Conservation (phyloP, 2,113 vertebrate species). For the Leiothrix lutea region DNA sequence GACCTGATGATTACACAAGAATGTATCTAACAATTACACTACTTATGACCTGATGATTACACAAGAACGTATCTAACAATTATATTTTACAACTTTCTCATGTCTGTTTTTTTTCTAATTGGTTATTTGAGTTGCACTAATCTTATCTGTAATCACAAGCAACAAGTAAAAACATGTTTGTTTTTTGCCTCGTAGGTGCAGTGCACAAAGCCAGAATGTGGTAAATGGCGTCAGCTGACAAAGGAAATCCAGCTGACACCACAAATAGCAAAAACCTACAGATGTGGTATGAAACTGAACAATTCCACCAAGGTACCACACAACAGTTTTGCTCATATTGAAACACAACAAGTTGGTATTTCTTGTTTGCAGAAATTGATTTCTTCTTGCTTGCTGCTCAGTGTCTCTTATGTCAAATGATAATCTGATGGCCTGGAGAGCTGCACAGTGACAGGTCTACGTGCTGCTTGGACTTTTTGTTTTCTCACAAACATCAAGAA, state of each 20-base stretch:
- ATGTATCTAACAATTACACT: not conserved
- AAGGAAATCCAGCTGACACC: slow-evolving; percentile 92
- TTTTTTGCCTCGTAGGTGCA: slow-evolving; percentile 80
- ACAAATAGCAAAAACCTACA: slow-evolving; percentile 86
- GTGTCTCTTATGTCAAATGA: not conserved
- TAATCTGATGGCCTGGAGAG: not conserved
- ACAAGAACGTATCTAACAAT: not conserved
- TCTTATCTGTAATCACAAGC: not conserved
- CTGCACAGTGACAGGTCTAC: not conserved
- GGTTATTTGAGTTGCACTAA: not conserved
- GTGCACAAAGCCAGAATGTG: slow-evolving; percentile 89
- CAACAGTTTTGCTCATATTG: not conserved
- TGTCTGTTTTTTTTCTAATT: not conserved
- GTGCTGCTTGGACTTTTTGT: not conserved
- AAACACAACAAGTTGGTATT: not conserved
- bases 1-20: not conserved
- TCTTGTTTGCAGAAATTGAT: not conserved
- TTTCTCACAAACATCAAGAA: not conserved
- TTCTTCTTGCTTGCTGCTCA: not conserved
- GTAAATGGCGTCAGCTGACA: slow-evolving; percentile 96
- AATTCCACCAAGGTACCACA: slow-evolving; percentile 83
- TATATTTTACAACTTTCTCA: not conserved
- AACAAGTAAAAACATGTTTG: slow-evolving; percentile 39
- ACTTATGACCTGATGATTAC: not conserved
- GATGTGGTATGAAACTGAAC: slow-evolving; percentile 91